Conservation (phyloP, 1,140 invertebrate species). For the Magallana ariakensis region DNA sequence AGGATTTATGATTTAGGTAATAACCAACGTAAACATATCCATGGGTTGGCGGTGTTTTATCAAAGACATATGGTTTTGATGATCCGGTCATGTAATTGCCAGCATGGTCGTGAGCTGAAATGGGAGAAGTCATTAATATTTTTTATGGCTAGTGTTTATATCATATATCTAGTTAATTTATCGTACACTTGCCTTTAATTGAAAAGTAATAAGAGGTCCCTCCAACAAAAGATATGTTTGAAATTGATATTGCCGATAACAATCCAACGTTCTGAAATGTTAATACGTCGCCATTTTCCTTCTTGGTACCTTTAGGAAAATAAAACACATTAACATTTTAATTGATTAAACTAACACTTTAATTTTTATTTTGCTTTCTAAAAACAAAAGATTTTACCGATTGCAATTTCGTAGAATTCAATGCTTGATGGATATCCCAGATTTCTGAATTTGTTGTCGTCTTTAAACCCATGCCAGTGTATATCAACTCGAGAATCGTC, state of each 20-base stretch:
- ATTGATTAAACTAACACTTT: neutral
- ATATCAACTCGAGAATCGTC: neutral
- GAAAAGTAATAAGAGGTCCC: slow-evolving; percentile 31
- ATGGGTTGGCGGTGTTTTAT: slow-evolving; percentile 52
- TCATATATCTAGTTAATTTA: neutral
- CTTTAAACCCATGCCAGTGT: slow-evolving; percentile 35
- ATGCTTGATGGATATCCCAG: slow-evolving; percentile 37
- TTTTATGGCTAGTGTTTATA: neutral
- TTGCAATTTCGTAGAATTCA: slow-evolving; percentile 13
- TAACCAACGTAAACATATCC: slow-evolving; percentile 52
- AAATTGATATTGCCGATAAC: neutral
- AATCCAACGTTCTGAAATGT: neutral
- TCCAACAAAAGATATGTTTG: neutral
- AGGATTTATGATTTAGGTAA: slow-evolving; percentile 44
- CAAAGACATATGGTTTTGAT: slow-evolving; percentile 52
- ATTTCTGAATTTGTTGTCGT: neutral
- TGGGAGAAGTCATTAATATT: slow-evolving; percentile 29
- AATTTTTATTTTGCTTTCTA: neutral
- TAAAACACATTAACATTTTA: neutral
- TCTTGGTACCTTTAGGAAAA: neutral
- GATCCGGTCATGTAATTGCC: slow-evolving; percentile 45
- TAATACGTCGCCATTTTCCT: neutral
- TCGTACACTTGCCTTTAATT: slow-evolving; percentile 44
- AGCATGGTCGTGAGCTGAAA: slow-evolving; percentile 56
- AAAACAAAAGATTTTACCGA: neutral